Evolutionary conservation across 2,888 invertebrate genomes (phyloP).

Genomic region (Lasioglossum lativentre): DNA sequence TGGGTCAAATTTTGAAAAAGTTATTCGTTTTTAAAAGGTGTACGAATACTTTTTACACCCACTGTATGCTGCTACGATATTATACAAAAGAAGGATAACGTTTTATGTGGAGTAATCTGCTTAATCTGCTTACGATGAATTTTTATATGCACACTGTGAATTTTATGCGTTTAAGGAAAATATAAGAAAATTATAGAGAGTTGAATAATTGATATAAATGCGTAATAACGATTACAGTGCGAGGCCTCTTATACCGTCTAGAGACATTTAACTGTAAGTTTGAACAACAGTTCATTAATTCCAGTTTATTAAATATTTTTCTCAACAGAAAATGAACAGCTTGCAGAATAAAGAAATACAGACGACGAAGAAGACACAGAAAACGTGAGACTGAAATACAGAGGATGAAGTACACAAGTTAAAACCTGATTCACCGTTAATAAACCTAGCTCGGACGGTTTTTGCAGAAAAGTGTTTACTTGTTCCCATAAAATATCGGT

Average conservation of each 20-base stretch:
- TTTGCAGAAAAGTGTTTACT: background rate
- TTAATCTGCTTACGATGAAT: too few species aligned
- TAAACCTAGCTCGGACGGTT: background rate
- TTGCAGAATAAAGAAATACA: background rate
- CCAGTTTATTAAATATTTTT: background rate
- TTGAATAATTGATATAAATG: background rate
- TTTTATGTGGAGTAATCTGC: background rate
- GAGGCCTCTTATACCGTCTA: too few species aligned
- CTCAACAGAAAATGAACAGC: background rate
- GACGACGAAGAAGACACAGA: background rate
- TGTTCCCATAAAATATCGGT: background rate
- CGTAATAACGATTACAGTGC: background rate
- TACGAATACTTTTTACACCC: too few species aligned
- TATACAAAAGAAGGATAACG: background rate
- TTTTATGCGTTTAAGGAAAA: too few species aligned
- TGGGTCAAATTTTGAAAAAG: too few species aligned
- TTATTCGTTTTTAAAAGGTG: too few species aligned
- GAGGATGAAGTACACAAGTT: background rate
- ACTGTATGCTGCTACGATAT: background rate
- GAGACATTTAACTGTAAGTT: background rate
- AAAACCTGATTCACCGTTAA: background rate
- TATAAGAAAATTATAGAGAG: background rate
- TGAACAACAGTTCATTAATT: background rate
- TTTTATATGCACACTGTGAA: too few species aligned
- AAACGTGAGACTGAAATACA: background rate